These are phyloP conservation scores for Protaetia brevitarsis DNA, from an alignment of 1,140 invertebrate genomes.

Conservation along the genomic window DNA sequence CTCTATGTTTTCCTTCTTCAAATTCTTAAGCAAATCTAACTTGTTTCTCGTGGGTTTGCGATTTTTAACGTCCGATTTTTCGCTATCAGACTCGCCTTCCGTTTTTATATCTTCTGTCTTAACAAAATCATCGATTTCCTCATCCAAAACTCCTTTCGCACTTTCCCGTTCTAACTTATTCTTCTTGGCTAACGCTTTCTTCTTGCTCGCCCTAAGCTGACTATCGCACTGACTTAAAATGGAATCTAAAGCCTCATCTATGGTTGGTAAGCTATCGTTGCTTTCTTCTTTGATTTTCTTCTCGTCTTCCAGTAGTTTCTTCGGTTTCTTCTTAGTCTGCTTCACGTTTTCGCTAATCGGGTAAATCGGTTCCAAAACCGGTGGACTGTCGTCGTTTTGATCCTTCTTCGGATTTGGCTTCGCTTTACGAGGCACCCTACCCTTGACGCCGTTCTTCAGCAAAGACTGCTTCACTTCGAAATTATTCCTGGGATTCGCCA, in stretches of 20 bases:
- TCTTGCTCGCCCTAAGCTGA: conserved; percentile 1
- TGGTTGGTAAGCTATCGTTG: conserved; percentile 10
- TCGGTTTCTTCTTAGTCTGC: conserved; percentile 29
- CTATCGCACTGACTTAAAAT: conserved; percentile 23
- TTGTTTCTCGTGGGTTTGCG: conserved; percentile 37
- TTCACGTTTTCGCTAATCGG: conserved; percentile 33
- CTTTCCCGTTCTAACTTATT: conserved; percentile 30
- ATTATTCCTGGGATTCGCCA: conserved; percentile 38
- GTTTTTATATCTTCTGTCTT: conserved; percentile 36
- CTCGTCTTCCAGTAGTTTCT: not conserved
- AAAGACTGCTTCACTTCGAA: conserved; percentile 40
- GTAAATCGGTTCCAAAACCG: conserved; percentile 40
- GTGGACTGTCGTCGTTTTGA: conserved; percentile 32
- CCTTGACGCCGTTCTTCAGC: conserved; percentile 41
- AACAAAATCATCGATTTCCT: conserved; percentile 43
- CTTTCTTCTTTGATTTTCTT: conserved; percentile 30
- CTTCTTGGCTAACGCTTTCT: conserved; percentile 20
- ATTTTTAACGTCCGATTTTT: conserved; percentile 29
- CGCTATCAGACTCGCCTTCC: conserved; percentile 27
- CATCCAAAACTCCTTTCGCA: conserved; percentile 36
- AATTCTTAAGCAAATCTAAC: conserved; percentile 36
- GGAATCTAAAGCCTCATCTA: conserved; percentile 24
- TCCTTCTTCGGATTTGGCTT: conserved; percentile 26
- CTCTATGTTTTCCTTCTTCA: conserved; percentile 44
- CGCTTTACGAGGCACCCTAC: not conserved